Percentiles rank a stretch among this genome's conserved stretches.
Evolutionary conservation across 2,797 vertebrate species (phyloP).

Genomic region (Cryptoblepharus egeriae): DNA sequence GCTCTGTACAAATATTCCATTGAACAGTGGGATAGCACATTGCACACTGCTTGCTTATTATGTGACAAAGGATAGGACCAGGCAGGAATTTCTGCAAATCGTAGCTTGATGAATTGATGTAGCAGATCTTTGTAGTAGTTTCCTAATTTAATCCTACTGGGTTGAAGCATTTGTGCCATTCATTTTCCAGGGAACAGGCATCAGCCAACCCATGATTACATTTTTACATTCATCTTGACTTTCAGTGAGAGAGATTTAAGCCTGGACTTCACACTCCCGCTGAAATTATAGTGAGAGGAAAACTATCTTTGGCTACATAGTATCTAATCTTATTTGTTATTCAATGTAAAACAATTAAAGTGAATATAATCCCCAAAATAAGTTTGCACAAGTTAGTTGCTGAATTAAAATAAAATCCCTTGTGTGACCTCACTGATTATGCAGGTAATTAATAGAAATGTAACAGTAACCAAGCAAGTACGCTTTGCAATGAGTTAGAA

Average conservation of each 20-base stretch:
- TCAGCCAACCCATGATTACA: neutral
- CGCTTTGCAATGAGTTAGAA: neutral
- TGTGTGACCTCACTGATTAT: no score
- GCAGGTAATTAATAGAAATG: neutral
- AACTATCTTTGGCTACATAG: neutral
- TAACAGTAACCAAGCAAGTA: neutral
- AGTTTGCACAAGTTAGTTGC: neutral
- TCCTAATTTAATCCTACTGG: neutral
- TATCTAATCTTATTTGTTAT: neutral
- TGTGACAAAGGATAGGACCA: no score
- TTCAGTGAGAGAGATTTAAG: neutral
- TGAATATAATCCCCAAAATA: neutral
- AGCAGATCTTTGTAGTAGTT: neutral
- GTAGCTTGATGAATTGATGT: neutral
- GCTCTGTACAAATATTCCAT: no score
- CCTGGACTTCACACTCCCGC: neutral
- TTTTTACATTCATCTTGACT: neutral
- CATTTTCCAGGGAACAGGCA: neutral
- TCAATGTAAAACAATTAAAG: neutral
- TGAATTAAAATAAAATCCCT: neutral
- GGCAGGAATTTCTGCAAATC: neutral
- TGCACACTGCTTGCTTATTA: no score
- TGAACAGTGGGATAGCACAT: no score
- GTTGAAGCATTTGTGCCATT: neutral
- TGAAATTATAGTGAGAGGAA: slow-evolving; percentile 6